Percentiles rank a stretch among this genome's conserved stretches.
Conservation (phyloP, 2,113 vertebrate species). For the Pseudorectes ferrugineus region DNA sequence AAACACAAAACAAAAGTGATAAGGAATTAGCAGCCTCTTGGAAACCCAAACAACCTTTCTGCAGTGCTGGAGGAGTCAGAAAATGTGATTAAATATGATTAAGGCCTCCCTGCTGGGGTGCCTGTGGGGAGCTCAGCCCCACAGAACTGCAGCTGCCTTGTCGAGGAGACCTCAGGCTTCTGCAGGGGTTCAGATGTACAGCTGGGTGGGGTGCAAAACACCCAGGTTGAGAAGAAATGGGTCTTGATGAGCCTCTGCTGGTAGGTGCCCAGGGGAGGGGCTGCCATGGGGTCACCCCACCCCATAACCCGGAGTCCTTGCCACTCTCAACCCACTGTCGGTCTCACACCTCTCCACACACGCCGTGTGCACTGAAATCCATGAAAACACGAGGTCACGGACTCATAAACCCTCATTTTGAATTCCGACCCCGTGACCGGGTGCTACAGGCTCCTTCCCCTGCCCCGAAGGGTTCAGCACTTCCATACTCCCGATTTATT, state of each 20-base stretch:
- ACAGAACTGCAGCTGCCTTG: not conserved
- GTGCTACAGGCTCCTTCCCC: not conserved
- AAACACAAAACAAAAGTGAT: not conserved
- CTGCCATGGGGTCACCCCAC: accelerated
- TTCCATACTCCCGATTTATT: not conserved
- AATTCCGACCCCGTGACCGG: not conserved
- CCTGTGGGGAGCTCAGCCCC: not conserved
- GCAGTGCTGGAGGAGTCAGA: not conserved
- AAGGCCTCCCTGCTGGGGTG: not conserved
- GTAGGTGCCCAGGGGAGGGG: not conserved
- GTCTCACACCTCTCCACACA: accelerated
- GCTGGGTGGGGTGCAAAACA: not conserved
- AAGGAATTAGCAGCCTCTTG: not conserved
- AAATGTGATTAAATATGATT: not conserved
- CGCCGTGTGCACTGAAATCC: not conserved
- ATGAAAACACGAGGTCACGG: accelerated
- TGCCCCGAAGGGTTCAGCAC: not conserved
- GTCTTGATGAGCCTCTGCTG: not conserved
- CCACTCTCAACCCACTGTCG: accelerated
- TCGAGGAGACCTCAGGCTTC: not conserved
- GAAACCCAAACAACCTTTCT: not conserved
- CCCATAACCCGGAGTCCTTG: too few species aligned
- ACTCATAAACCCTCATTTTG: not conserved
- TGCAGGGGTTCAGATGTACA: not conserved
- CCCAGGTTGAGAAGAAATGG: not conserved